A percentile compares a stretch with the other conserved stretches of the same genome.
Conservation (phyloP, 2,797 vertebrate species). For the Muscicapa comitata region DNA sequence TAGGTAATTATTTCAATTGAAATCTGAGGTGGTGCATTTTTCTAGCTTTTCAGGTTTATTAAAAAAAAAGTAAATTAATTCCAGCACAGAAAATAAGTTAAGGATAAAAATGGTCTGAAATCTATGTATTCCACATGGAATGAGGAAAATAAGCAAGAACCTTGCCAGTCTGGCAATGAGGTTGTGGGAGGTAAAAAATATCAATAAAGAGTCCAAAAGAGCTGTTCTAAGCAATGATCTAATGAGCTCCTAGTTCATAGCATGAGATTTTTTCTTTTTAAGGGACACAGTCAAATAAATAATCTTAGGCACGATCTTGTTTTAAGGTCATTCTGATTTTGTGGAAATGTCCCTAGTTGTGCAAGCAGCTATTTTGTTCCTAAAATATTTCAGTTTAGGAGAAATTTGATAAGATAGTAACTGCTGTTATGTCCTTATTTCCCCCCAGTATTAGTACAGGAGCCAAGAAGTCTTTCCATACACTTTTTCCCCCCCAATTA, state of each 20-base stretch:
- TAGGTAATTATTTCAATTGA: constrained; percentile 2
- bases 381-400: neutral
- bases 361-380: neutral
- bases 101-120: constrained; percentile 4
- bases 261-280: constrained; percentile 10
- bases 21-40: neutral
- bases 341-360: neutral
- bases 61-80: neutral
- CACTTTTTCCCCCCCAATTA: neutral
- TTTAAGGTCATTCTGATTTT: neutral
- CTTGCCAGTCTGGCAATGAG: constrained; percentile 13
- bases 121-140: constrained; percentile 13
- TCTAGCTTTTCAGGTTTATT: neutral
- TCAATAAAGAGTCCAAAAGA: constrained; percentile 28
- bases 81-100: neutral
- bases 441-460: neutral
- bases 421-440: neutral
- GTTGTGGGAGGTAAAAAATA: constrained; percentile 23
- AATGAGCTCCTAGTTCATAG: neutral
- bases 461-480: neutral
- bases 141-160: constrained; percentile 1
- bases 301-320: neutral
- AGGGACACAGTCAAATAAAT: neutral
- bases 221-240: constrained; percentile 38
- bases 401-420: neutral